Evolutionary conservation across 1,140 invertebrate species (phyloP), one percentile per base, ranked within the genome.

Genomic region (Drosophila repletoides): DNA sequence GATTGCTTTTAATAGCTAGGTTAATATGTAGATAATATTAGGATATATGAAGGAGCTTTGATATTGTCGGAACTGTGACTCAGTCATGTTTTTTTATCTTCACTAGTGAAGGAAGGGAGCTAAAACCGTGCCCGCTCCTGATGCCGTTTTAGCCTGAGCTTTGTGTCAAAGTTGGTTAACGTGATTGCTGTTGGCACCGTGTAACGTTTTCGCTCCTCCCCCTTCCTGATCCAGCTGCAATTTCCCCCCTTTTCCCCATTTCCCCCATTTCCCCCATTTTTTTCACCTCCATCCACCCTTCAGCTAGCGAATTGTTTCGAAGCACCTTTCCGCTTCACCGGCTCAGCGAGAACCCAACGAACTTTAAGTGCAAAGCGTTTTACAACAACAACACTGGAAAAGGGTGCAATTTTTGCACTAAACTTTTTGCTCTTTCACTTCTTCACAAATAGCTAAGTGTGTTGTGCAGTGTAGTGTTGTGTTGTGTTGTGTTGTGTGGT

Each of bases 121-220:
- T n/a, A n/a, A n/a, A n/a, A 46, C 21, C 55, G 41, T 34, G 19
- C 21, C 36, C 29, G 14, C 26, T 31, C 26, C 26, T 43, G 58
- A 31, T 65, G 73, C n/a, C 73, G 56, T 77, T 83, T 83, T 83
- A 84, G 77, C 70, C 79, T 4, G 17, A 71, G 77, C 73, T 83
- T 83, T 83, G 77, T 74, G 79, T 64, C 79, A 83, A 77, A 77
- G 60, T 83, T 84, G 73, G 79, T 84, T 77, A 84, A 83, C 60
- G 73, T 77, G 79, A 83, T 84, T 83, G 79, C 51, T 72, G 55
- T 61, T 64, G 64, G 40, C 58, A 31, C 51, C 36, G 21, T 29
- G 14, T n/a, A n/a, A n/a, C 31, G 7, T 19, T 12, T 1, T 9
- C 17, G 5, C 26, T 14, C 24, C n/a, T 6, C 9, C n/a, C 10